Base-by-base conservation (phyloP, 2,888 invertebrate species). In the Andrena bicolor region DNA sequence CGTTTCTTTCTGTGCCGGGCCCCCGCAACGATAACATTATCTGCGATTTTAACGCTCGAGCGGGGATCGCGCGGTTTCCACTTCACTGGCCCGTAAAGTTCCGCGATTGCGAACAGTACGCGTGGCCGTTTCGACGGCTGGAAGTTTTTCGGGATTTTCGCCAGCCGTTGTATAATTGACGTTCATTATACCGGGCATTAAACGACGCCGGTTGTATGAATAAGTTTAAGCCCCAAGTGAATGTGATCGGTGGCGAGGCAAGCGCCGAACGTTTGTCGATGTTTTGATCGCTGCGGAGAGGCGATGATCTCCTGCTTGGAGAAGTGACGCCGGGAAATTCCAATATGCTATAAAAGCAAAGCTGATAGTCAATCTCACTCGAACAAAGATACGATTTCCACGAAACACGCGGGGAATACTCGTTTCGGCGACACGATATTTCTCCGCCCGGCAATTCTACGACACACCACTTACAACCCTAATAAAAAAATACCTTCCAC, bases 41-140 rank as follows among this genome's bases (percentile, higher is more conserved):
- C 76, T 63, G 56, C 76, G 72, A 73, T 85, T 85, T 84, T 81
- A 73, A 84, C 81, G 81, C 72, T 56, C 76, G 81, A 76, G 35
- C 73, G 78, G 41, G 63, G 65, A 85, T 84, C 73, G 71, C 35
- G 41, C 26, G 48, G 48, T 70, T 73, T 64, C 70, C 84, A 77
- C 74, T 68, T 84, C 84, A 78, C 75, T 85, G 81, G 72, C 49
- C 70, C 76, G 78, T 81, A 53, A 85, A 84, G 75, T 70, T 64
- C 41, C 58, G 58, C 84, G 71, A 80, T 84, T 76, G 80, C 63
- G 23, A 32, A 10, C 70, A 16, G 32, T 30, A 35, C 69, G 49
- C 30, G 65, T n/a, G 49, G 53, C 1, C 60, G 30, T 20, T 30
- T 49, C 23, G 2, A 5, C 23, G 30, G 51, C 20, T 51, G 58